Conservation (phyloP, 2,113 vertebrate genomes). For the Cathartes aura region DNA sequence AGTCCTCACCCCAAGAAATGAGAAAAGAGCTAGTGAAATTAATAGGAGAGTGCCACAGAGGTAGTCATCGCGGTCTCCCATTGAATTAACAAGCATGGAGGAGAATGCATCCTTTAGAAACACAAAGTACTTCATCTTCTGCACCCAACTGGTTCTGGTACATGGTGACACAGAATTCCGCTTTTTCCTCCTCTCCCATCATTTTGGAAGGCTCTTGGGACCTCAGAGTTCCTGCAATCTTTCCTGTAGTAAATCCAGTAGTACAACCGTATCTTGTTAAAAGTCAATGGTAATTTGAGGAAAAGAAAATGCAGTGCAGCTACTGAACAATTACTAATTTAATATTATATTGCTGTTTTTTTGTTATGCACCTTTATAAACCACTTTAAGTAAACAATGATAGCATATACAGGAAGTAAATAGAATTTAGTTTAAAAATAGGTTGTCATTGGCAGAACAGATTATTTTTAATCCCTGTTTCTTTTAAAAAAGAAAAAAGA, state of each 20-base stretch:
- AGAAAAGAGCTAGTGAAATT: background rate
- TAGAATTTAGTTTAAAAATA: background rate
- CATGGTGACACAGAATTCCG: rapidly evolving
- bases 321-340: background rate
- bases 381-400: background rate
- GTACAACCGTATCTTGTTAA: background rate
- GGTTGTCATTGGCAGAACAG: background rate
- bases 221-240: rapidly evolving
- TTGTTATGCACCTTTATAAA: background rate
- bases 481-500: background rate
- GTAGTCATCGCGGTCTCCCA: background rate
- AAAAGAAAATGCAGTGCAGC: background rate
- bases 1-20: background rate
- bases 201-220: background rate
- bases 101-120: background rate
- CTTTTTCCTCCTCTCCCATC: background rate
- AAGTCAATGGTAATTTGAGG: background rate
- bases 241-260: background rate
- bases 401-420: background rate
- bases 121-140: background rate
- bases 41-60: background rate
- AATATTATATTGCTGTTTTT: background rate
- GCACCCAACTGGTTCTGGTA: background rate
- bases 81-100: background rate
- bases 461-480: background rate